These are phyloP conservation scores for Drosophila basisetae DNA, from an alignment of 2,888 invertebrate genomes.

Conservation along the genomic window DNA sequence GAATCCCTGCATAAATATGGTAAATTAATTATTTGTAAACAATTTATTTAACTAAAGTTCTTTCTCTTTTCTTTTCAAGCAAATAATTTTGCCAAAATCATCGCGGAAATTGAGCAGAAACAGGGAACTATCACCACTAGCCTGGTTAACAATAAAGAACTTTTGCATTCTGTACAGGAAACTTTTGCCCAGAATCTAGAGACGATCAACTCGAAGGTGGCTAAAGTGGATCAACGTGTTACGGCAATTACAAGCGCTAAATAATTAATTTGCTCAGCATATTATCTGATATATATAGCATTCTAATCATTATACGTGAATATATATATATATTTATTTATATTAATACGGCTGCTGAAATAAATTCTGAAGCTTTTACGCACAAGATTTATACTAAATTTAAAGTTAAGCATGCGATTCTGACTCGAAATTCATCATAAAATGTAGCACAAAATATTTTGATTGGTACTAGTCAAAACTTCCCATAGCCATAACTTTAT, in stretches of 20 bases:
- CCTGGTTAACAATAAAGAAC: slow-evolving; percentile 91
- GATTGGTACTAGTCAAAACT: background rate
- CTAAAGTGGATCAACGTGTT: slow-evolving; percentile 90
- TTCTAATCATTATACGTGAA: slow-evolving; percentile 16
- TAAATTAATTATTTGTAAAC: slow-evolving; percentile 81
- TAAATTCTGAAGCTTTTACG: slow-evolving; percentile 12
- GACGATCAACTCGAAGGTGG: slow-evolving; percentile 91
- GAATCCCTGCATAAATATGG: slow-evolving; percentile 96
- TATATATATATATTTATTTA: slow-evolving; percentile 41
- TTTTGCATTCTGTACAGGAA: slow-evolving; percentile 92
- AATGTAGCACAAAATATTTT: background rate
- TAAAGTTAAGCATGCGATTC: background rate
- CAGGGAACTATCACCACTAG: slow-evolving; percentile 90
- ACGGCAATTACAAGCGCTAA: slow-evolving; percentile 85
- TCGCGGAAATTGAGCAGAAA: slow-evolving; percentile 92
- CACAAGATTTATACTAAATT: background rate
- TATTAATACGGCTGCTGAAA: slow-evolving; percentile 40
- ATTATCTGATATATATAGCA: slow-evolving; percentile 26
- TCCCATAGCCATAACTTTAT: background rate
- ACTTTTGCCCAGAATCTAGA: slow-evolving; percentile 92
- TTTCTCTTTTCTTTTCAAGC: slow-evolving; percentile 87
- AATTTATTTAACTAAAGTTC: background rate
- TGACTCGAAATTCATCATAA: background rate
- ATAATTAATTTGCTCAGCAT: slow-evolving; percentile 33
- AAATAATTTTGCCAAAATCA: slow-evolving; percentile 93